Evolutionary conservation across 64 coral and sea anemone species (phyloP).

Genomic region (Montipora capricornis): DNA sequence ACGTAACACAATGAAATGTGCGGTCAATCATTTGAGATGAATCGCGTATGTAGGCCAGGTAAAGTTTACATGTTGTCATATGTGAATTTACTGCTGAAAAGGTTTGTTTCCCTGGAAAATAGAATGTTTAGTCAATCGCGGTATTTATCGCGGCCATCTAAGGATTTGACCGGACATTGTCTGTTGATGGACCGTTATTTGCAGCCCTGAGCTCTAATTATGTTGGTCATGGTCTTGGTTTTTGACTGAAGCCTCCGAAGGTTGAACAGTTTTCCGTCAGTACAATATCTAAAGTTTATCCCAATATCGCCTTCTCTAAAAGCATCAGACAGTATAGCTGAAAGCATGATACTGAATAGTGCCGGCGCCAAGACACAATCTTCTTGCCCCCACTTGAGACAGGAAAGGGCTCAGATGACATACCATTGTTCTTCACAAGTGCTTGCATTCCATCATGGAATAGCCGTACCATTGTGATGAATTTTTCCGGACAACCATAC

Average conservation of each 20-base stretch:
- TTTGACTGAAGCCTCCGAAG: neutral
- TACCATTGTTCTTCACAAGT: neutral
- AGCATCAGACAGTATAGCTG: neutral
- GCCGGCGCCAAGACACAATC: neutral
- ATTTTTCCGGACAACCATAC: neutral
- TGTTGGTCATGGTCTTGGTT: neutral
- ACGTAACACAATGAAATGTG: too few relatives aligned
- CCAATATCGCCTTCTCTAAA: neutral
- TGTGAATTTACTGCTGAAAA: too few relatives aligned
- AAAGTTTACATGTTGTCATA: too few relatives aligned
- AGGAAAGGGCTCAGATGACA: neutral
- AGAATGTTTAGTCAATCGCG: too few relatives aligned
- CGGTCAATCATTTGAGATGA: too few relatives aligned
- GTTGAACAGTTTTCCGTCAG: conserved; percentile 6
- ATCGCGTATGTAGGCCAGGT: too few relatives aligned
- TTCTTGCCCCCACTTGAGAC: neutral
- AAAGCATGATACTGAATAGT: neutral
- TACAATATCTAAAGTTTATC: too few relatives aligned
- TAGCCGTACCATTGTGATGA: neutral
- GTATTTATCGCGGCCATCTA: too few relatives aligned
- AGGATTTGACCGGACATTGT: too few relatives aligned
- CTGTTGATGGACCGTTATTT: too few relatives aligned
- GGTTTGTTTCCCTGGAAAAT: too few relatives aligned
- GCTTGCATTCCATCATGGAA: conserved; percentile 17
- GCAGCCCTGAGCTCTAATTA: neutral